These are phyloP conservation scores for Mixornis gularis DNA, from an alignment of 2,113 vertebrate genomes.

Conservation along the genomic window DNA sequence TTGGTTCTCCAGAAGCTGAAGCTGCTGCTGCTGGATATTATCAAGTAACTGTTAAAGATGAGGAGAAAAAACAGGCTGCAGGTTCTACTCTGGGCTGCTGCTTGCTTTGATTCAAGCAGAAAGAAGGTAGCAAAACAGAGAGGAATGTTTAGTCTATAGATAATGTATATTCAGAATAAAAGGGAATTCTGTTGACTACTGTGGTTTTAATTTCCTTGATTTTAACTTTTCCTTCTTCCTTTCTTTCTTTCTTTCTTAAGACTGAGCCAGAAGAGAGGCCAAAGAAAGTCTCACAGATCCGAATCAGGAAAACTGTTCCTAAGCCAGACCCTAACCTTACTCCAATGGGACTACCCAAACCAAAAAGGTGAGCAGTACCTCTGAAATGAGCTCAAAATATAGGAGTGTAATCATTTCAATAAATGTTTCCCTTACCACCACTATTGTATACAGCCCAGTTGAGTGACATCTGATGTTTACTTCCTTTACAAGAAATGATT, in stretches of 20 bases:
- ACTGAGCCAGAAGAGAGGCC: slow-evolving; percentile 69
- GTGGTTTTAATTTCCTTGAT: not conserved
- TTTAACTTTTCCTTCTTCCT: not conserved
- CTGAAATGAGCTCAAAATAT: not conserved
- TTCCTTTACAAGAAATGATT: not conserved
- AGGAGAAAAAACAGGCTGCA: not conserved
- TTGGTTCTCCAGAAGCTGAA: not conserved
- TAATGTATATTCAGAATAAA: not conserved
- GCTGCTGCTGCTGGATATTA: not conserved
- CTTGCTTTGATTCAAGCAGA: not conserved
- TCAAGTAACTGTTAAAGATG: not conserved
- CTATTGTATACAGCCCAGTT: not conserved
- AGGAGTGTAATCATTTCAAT: not conserved
- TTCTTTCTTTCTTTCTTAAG: slow-evolving; percentile 18
- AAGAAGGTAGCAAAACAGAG: not conserved
- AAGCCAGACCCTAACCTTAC: slow-evolving; percentile 87
- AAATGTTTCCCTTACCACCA: not conserved
- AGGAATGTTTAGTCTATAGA: not conserved
- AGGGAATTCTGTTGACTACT: not conserved
- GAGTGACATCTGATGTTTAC: not conserved
- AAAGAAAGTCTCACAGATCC: slow-evolving; percentile 91
- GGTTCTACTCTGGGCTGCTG: not conserved
- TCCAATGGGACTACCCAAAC: slow-evolving; percentile 93
- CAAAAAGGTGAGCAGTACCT: slow-evolving; percentile 83
- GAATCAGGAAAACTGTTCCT: slow-evolving; percentile 88